Evolutionary conservation across 2,797 vertebrate species (phyloP), one percentile per base, ranked within the genome.

Genomic region (Cyprinodon diabolis): DNA sequence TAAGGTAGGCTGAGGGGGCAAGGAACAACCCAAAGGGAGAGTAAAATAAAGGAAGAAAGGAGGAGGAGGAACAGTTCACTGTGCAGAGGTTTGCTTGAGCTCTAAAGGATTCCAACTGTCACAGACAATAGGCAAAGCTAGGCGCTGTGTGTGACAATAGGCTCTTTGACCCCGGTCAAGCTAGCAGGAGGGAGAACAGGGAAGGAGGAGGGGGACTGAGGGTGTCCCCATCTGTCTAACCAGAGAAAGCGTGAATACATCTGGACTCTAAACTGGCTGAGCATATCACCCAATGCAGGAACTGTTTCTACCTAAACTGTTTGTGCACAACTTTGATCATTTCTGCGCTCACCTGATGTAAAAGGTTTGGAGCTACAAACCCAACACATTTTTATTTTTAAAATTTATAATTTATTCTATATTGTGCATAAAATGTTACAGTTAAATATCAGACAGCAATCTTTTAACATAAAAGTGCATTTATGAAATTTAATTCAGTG

Each of bases 91-190:
- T 87, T 90, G 75, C 86, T 85, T 89, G 87, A 84, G 78, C 86
- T 88, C 82, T 30, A 82, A 89, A 80, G 85, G 87, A 86, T 89
- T 90, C 91, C 91, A 92, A 91, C 87, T 81, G 88, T 86, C 82
- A 48, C 73, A 83, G 80, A 94, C 93, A 95, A 95, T 91, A 85
- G 92, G 83, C 81, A 86, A 83, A 89, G 87, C 78, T 60, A 75
- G 75, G 78, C 87, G 68, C 87, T 92, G 87, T 69, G 90, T 89
- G 90, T 91, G 90, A 95, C 94, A 95, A 95, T 93, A 91, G 93
- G 80, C 83, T 88, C 93, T 94, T 91, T 94, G 93, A 94, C 93
- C 91, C 74, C 66, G 75, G 87, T 89, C 86, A 85, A 17, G 79
- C 81, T 74, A 49, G 84, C n/a, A 0, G 78, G 72, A 60, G 67